Evolutionary conservation across 2,888 invertebrate genomes (phyloP), one percentile per base, ranked within the genome.

Genomic region (Dicycla oo): DNA sequence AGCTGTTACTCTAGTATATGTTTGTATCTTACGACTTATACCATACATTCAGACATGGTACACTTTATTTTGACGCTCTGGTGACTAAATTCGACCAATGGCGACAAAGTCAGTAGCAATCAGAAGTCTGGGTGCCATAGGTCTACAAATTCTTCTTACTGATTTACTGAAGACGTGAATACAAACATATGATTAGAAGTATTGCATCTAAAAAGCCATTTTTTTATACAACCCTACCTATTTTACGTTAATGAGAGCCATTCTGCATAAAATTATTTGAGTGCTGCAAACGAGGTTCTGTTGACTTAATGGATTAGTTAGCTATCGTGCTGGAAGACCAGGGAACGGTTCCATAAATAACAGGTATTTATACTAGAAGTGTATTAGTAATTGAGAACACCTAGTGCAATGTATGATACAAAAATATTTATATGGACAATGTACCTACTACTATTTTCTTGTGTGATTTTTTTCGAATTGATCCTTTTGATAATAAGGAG

Each of bases 211-310:
- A n/a, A 10, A 5, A 8, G 3, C 3, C 6, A 8, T n/a, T 30
- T 47, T 6, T n/a, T 6, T 10, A n/a, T 40, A 3, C 73, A 82
- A 51, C 83, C 77, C 73, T 81, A 65, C 18, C 15, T n/a, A 40
- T 20, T 57, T 54, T 45, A 60, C 60, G 64, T 73, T 68, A 73
- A 70, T 60, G 68, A 67, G 34, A 54, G 15, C 20, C 15, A 58
- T 73, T 63, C 62, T 73, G 69, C 66, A 61, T 80, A 73, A 66
- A 56, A 80, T 73, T 82, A 81, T 80, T 70, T 64, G 62, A 76
- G 68, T 80, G 62, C 76, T 40, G 67, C 53, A 64, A 78, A 71
- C 58, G 56, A 43, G 68, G 45, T 23, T 49, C 60, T 71, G 71
- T 80, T 73, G 68, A 80, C 70, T 64, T 83, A 71, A 56, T 71